These are phyloP conservation scores for Stictocephala bisonia DNA, from an alignment of 2,888 invertebrate species.

Conservation along the genomic window DNA sequence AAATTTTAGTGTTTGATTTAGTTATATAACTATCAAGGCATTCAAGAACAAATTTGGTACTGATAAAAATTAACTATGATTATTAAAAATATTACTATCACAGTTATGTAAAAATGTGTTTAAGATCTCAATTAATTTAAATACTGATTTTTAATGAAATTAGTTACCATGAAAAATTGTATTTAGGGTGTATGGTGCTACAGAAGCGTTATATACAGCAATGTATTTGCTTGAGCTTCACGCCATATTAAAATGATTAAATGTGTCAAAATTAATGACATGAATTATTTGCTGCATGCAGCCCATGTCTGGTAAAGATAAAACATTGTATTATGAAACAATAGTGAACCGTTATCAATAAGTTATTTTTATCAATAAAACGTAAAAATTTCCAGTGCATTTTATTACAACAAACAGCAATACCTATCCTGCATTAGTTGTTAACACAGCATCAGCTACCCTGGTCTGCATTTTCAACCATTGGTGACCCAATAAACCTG, in stretches of 20 bases:
- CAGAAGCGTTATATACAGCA: constrained; percentile 1
- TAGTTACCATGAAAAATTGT: constrained; percentile 5
- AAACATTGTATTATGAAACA: too few relatives aligned
- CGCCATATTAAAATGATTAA: not conserved
- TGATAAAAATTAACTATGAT: too few relatives aligned
- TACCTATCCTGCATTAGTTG: too few relatives aligned
- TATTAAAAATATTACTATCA: not conserved
- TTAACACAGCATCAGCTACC: too few relatives aligned
- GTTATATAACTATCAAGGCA: too few relatives aligned
- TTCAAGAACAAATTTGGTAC: constrained; percentile 4
- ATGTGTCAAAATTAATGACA: not conserved
- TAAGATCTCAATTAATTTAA: constrained; percentile 17
- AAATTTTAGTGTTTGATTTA: not conserved
- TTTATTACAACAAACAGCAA: too few relatives aligned
- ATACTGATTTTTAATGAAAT: not conserved
- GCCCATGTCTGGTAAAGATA: too few relatives aligned
- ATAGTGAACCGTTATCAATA: too few relatives aligned
- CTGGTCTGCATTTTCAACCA: too few relatives aligned
- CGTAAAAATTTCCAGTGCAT: too few relatives aligned
- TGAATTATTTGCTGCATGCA: not conserved
- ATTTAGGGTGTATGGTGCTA: not conserved
- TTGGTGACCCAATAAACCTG: too few relatives aligned
- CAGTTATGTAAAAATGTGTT: not conserved
- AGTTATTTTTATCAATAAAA: constrained; percentile 26
- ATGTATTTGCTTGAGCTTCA: constrained; percentile 16